phyloP scores from a whole-genome alignment of 2,113 vertebrate species.

The Diglossa brunneiventris region DNA sequence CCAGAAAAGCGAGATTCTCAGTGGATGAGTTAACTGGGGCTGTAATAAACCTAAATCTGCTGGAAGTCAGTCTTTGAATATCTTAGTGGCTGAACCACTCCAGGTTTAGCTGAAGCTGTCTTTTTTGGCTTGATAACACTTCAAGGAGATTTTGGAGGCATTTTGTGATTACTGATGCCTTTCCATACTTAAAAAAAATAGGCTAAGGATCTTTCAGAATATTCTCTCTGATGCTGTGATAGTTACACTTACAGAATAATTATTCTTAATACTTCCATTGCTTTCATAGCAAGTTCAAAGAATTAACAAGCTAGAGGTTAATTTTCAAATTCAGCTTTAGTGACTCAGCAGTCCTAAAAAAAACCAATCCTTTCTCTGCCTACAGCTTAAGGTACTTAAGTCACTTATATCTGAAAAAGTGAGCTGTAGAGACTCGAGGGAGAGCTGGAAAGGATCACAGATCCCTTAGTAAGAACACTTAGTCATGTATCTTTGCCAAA shows the following conservation, averaged over 20 bases:
- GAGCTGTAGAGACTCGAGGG: not conserved
- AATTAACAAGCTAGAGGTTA: not conserved
- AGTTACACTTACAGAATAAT: not conserved
- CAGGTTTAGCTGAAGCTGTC: constrained; percentile 31
- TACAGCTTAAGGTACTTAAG: not conserved
- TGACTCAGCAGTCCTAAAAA: not conserved
- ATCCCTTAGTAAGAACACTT: not conserved
- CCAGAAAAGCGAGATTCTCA: constrained; percentile 43
- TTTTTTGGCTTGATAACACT: constrained; percentile 9
- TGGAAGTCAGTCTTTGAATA: constrained; percentile 21
- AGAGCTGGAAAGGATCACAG: not conserved
- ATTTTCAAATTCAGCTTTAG: not conserved
- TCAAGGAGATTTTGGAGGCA: constrained; percentile 36
- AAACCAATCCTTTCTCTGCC: not conserved
- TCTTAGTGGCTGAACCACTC: not conserved
- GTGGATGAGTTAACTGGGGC: not conserved
- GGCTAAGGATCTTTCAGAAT: not conserved
- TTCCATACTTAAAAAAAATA: not conserved
- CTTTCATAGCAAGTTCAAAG: not conserved
- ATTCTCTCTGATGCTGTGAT: not conserved
- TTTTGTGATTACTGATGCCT: constrained; percentile 10
- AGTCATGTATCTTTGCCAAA: not conserved
- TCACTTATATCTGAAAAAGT: not conserved
- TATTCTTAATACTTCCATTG: not conserved
- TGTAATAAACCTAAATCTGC: constrained; percentile 28